Evolutionary conservation across 1,140 invertebrate species (phyloP).

Genomic region (Polypedilum vanderplanki): DNA sequence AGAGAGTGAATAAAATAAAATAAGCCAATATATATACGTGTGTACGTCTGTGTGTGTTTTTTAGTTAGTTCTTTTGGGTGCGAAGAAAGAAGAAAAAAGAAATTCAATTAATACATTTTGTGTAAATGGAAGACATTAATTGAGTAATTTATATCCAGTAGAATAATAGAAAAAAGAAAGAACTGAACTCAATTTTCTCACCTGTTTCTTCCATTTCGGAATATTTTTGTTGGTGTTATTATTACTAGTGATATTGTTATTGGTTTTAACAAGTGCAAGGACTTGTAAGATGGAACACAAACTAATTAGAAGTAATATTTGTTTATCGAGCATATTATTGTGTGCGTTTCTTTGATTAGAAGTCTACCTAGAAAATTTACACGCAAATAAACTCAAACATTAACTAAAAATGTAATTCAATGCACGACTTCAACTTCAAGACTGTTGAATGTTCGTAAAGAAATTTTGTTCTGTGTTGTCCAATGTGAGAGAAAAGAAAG

Average conservation of each 20-base stretch:
- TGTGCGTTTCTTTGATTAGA: not conserved
- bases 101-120: constrained; percentile 20
- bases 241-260: no score
- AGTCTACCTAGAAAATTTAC: not conserved
- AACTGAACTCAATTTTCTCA: constrained; percentile 38
- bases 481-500: not conserved
- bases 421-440: not conserved
- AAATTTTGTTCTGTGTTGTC: not conserved
- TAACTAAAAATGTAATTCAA: not conserved
- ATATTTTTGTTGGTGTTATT: constrained; percentile 43
- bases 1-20: no score
- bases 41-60: no score
- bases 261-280: constrained; percentile 7
- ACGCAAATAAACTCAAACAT: not conserved
- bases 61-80: no score
- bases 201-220: constrained; percentile 76
- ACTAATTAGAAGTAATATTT: constrained; percentile 15
- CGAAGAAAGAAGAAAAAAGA: not conserved
- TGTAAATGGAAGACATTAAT: constrained; percentile 23
- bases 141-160: constrained; percentile 28
- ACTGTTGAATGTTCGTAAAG: constrained; percentile 21
- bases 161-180: not conserved
- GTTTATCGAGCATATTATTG: constrained; percentile 21
- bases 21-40: no score
- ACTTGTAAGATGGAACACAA: not conserved